Base-by-base conservation (phyloP, 2,888 invertebrate genomes). In the Calameuta filiformis region DNA sequence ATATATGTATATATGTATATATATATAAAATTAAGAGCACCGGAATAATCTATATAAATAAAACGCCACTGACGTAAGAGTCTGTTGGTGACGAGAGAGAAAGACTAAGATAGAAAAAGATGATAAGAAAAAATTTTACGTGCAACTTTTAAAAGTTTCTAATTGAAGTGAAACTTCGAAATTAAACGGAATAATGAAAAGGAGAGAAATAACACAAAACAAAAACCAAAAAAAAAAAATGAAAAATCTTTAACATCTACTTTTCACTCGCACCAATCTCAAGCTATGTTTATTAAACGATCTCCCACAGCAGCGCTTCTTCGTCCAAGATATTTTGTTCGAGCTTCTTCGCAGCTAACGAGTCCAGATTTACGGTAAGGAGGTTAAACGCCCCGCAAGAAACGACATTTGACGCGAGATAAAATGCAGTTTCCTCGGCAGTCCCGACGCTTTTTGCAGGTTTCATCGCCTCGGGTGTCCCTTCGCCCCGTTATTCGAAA, bases 291-390 rank as follows among this genome's bases (percentile, higher is more conserved):
- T 40, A 15, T 40, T 15, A 40, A 40, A 40, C 15, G 15, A 15
- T 40, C 40, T 15, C 40, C 15, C 15, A 0, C 15, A 0, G 40
- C 40, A 15, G 37, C 4, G 0, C 35, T 4, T 40, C 80, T 83
- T 81, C 79, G 82, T 81, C 84, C 84, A 87, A 87, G 86, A 85
- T 83, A 85, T 86, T 87, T 87, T 86, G 12, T 84, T 79, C 83
- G 83, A 84, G 84, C 84, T 86, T 82, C 82, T 86, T 87, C 81
- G 76, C 75, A 75, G 80, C 80, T 84, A 85, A 87, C 84, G 80
- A 85, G 77, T 76, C 83, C 83, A 81, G 84, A 84, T 83, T 83
- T 75, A 80, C 76, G 69, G 83, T 84, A 85, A 86, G 82, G 82
- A 82, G 85, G 84, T 84, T 87, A 86, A 86, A 84, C 82, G 82